Evolutionary conservation across 1,140 invertebrate species (phyloP).

Genomic region (Varroa destructor): DNA sequence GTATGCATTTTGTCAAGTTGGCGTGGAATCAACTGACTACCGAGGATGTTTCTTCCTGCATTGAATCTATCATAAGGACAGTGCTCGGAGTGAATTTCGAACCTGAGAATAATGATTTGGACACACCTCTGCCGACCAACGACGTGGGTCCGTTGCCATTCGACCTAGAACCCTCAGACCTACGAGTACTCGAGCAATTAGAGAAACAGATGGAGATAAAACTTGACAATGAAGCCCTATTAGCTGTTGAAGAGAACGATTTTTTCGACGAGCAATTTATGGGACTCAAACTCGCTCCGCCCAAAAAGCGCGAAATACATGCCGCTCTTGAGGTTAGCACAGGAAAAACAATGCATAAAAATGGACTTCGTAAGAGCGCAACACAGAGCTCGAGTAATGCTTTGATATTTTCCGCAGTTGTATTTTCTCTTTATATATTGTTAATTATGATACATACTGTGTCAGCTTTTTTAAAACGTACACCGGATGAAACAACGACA

Average conservation of each 20-base stretch:
- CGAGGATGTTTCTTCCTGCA: not conserved
- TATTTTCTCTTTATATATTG: too few species aligned
- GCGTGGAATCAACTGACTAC: not conserved
- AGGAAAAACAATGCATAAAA: too few species aligned
- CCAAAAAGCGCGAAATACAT: not conserved
- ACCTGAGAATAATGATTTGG: not conserved
- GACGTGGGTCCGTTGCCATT: conserved; percentile 9
- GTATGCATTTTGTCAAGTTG: conserved; percentile 22
- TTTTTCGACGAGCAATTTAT: conserved; percentile 16
- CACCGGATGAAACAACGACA: too few species aligned
- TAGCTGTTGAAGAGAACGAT: not conserved
- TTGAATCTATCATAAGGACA: conserved; percentile 10
- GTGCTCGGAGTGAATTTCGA: conserved; percentile 16
- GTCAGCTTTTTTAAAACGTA: too few species aligned
- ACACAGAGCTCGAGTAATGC: too few species aligned
- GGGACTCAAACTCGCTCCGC: not conserved
- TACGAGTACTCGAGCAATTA: not conserved
- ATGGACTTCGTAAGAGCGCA: too few species aligned
- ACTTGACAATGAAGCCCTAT: not conserved
- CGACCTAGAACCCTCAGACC: conserved; percentile 4
- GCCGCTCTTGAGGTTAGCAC: conserved; percentile 12
- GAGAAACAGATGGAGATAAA: conserved; percentile 26
- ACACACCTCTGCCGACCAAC: too few species aligned
- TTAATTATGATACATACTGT: too few species aligned
- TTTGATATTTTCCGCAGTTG: too few species aligned